These are phyloP conservation scores for Nicator chloris DNA, from an alignment of 2,113 vertebrate species.

Conservation along the genomic window DNA sequence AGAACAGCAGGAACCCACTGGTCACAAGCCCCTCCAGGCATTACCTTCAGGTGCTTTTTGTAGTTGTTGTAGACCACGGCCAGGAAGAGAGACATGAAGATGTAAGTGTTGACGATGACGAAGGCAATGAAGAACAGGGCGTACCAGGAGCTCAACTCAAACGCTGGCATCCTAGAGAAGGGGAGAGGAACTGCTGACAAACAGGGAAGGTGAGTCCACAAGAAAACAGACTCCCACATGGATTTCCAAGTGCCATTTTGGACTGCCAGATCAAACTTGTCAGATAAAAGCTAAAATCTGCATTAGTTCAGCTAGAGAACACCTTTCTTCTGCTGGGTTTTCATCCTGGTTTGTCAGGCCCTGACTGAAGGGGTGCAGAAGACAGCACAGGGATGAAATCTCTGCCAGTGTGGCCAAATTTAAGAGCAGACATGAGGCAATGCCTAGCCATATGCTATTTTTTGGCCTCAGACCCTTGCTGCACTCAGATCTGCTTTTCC, in stretches of 20 bases:
- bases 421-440: neutral
- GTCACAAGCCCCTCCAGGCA: neutral
- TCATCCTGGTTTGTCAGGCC: neutral
- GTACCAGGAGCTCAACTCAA: conserved; percentile 82
- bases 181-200: neutral
- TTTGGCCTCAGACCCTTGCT: neutral
- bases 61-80: conserved; percentile 97
- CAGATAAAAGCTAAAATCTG: neutral
- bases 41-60: conserved; percentile 92
- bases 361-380: neutral
- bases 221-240: neutral
- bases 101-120: conserved; percentile 90
- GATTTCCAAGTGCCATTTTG: neutral
- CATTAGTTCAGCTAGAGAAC: neutral
- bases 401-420: neutral
- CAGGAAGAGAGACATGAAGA: conserved; percentile 96
- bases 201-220: neutral
- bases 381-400: neutral
- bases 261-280: neutral
- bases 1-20: neutral
- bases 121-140: conserved; percentile 89
- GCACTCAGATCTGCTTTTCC: neutral
- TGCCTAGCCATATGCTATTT: neutral
- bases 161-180: conserved; percentile 91
- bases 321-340: neutral